Evolutionary conservation across 1,140 invertebrate genomes (phyloP).

Genomic region (Atta texana): DNA sequence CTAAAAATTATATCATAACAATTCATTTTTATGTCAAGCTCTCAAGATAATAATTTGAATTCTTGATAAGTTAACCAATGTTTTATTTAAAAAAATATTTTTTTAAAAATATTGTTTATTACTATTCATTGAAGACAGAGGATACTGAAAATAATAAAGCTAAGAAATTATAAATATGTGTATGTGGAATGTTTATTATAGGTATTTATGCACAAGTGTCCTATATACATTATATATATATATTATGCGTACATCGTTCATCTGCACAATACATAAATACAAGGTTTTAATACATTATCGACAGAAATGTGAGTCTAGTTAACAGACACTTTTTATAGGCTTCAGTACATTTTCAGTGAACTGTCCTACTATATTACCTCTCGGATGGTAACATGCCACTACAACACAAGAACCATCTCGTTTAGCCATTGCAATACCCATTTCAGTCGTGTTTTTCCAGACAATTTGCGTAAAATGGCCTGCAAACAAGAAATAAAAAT

Average conservation of each 20-base stretch:
- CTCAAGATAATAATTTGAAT: neutral
- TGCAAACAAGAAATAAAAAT: conserved; percentile 68
- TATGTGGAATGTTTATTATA: conserved; percentile 81
- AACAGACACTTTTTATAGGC: conserved; percentile 80
- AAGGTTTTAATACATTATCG: conserved; percentile 75
- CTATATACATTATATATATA: conserved; percentile 74
- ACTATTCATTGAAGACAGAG: neutral
- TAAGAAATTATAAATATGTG: conserved; percentile 23
- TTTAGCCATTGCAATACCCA: conserved; percentile 92
- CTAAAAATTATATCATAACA: neutral
- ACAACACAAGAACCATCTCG: conserved; percentile 88
- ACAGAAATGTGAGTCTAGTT: conserved; percentile 61
- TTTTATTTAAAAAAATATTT: conserved; percentile 16
- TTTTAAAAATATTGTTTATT: no score
- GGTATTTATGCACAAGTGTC: conserved; percentile 67
- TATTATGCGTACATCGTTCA: conserved; percentile 66
- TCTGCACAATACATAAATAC: conserved; percentile 76
- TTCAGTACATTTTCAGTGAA: conserved; percentile 91
- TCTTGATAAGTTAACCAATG: neutral
- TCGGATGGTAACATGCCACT: conserved; percentile 93
- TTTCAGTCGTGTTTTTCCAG: conserved; percentile 91
- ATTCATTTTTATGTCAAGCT: neutral
- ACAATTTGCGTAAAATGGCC: conserved; percentile 92
- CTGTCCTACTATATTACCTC: conserved; percentile 92
- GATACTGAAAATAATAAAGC: neutral